Percentiles rank a stretch among this genome's conserved stretches.
Evolutionary conservation across 2,888 invertebrate species (phyloP).

Genomic region (Heteromurus nitidus): DNA sequence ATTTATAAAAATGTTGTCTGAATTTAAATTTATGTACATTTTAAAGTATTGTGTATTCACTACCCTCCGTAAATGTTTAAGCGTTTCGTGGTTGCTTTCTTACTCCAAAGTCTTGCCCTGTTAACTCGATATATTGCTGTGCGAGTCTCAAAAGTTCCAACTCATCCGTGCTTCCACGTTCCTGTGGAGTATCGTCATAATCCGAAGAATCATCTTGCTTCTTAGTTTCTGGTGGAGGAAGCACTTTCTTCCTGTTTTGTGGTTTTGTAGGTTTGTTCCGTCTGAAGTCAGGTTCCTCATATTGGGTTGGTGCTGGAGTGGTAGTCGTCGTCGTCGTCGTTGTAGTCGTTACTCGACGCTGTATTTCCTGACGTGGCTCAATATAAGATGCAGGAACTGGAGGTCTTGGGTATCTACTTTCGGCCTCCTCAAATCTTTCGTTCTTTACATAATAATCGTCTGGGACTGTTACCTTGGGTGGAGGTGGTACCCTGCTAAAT

Average conservation of each 20-base stretch:
- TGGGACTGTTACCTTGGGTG: conserved; percentile 47
- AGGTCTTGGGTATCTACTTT: conserved; percentile 54
- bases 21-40: too few species aligned
- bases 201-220: conserved; percentile 18
- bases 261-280: conserved; percentile 46
- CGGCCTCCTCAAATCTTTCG: conserved; percentile 57
- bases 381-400: conserved; percentile 30
- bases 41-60: too few species aligned
- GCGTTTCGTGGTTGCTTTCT: conserved; percentile 50
- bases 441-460: conserved; percentile 54
- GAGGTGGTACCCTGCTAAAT: conserved; percentile 37
- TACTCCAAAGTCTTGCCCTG: conserved; percentile 59
- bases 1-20: too few species aligned
- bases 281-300: conserved; percentile 35
- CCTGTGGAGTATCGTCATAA: conserved; percentile 35
- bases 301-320: conserved; percentile 23
- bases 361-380: conserved; percentile 21
- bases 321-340: conserved; percentile 32
- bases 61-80: conserved; percentile 6
- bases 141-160: conserved; percentile 49
- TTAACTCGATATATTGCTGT: conserved; percentile 51
- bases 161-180: conserved; percentile 31
- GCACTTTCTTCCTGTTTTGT: conserved; percentile 43
- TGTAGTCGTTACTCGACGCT: conserved; percentile 25
- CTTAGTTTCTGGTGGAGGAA: conserved; percentile 41